phyloP scores from a whole-genome alignment of 2,113 vertebrate genomes.

The Tauraco erythrolophus region DNA sequence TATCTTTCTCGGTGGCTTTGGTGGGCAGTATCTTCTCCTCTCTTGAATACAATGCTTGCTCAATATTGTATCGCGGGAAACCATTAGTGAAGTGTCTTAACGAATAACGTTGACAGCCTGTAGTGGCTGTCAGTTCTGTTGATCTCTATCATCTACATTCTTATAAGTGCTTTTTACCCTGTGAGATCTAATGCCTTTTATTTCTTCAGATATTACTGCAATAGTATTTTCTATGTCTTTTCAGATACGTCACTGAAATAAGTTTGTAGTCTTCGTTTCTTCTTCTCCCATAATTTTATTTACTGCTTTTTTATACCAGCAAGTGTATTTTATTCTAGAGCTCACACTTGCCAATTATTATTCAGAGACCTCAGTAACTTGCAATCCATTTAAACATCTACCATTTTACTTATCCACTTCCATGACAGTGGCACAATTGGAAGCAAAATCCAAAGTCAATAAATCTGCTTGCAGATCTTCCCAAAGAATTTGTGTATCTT shows the following conservation, averaged over 20 bases:
- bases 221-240: neutral
- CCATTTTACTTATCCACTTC: neutral
- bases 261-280: neutral
- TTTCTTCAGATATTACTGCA: neutral
- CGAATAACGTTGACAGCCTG: neutral
- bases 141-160: neutral
- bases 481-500: neutral
- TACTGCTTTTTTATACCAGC: neutral
- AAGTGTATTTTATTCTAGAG: neutral
- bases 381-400: neutral
- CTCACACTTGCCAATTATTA: neutral
- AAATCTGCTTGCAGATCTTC: neutral
- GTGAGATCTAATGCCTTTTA: neutral
- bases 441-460: neutral
- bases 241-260: neutral
- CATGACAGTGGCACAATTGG: neutral
- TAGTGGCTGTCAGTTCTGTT: neutral
- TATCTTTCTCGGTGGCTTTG: neutral
- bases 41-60: neutral
- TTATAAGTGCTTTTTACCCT: neutral
- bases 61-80: neutral
- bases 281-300: neutral
- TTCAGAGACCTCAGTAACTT: neutral
- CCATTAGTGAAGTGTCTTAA: neutral
- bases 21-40: neutral